Evolutionary conservation across 30 jellyfish, hydroid and myxozoan species (phyloP).

Genomic region (Chrysaora quinquecirrha): DNA sequence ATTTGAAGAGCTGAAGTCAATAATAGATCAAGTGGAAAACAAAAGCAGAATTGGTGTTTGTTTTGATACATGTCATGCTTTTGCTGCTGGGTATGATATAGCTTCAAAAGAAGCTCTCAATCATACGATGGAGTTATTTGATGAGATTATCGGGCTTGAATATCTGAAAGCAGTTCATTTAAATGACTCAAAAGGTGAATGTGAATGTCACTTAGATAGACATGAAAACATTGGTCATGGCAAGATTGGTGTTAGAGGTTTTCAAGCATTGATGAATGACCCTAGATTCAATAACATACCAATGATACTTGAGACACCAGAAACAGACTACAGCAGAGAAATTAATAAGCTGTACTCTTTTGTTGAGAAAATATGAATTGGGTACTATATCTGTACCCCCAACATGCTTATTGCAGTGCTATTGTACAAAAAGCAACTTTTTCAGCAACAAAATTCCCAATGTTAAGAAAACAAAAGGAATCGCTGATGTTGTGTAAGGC

Average conservation of each 20-base stretch:
- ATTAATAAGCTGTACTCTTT: slow-evolving; percentile 22
- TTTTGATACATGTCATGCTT: slow-evolving; percentile 75
- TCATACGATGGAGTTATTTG: slow-evolving; percentile 47
- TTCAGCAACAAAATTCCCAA: too few relatives aligned
- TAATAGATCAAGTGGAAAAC: slow-evolving; percentile 55
- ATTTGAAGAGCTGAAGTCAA: slow-evolving; percentile 53
- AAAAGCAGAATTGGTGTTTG: slow-evolving; percentile 66
- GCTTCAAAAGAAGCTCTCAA: slow-evolving; percentile 22
- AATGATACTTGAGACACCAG: slow-evolving; percentile 64
- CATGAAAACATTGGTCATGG: slow-evolving; percentile 72
- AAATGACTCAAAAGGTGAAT: slow-evolving; percentile 51
- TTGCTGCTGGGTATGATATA: slow-evolving; percentile 72
- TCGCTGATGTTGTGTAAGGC: too few relatives aligned
- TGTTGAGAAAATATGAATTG: background rate
- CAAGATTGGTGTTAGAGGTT: slow-evolving; percentile 57
- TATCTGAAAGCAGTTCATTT: slow-evolving; percentile 66
- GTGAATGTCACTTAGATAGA: slow-evolving; percentile 34
- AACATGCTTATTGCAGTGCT: too few relatives aligned
- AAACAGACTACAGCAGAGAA: slow-evolving; percentile 42
- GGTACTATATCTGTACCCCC: too few relatives aligned
- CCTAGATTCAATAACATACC: slow-evolving; percentile 45
- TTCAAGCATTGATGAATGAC: slow-evolving; percentile 62
- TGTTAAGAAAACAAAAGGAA: too few relatives aligned
- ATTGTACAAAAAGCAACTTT: too few relatives aligned
- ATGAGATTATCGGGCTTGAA: slow-evolving; percentile 42